phyloP scores from a whole-genome alignment of 2,113 vertebrate species.

The Crocuta crocuta region DNA sequence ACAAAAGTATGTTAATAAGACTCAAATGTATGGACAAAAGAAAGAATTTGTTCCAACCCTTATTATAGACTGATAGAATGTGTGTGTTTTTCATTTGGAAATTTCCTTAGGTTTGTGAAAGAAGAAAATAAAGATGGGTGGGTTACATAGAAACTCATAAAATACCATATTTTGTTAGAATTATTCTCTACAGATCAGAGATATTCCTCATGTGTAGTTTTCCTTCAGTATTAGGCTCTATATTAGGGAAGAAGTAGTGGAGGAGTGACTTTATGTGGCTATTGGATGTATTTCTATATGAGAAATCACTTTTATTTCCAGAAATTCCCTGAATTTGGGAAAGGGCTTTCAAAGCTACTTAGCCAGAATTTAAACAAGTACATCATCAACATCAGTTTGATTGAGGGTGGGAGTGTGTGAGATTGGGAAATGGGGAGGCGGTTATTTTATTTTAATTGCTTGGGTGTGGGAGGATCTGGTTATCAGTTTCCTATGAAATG shows the following conservation, averaged over 20 bases:
- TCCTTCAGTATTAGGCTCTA: neutral
- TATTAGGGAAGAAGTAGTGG: neutral
- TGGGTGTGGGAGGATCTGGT: slow-evolving; percentile 72
- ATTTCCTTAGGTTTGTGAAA: neutral
- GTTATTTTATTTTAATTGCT: slow-evolving; percentile 70
- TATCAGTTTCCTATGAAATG: slow-evolving; percentile 76
- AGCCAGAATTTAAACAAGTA: slow-evolving; percentile 1
- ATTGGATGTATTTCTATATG: neutral
- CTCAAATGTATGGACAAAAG: neutral
- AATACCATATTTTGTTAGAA: slow-evolving; percentile 35
- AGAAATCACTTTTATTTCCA: slow-evolving; percentile 48
- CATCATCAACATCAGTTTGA: slow-evolving; percentile 8
- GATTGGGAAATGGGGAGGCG: slow-evolving; percentile 33
- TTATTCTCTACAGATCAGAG: neutral
- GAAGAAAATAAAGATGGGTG: neutral
- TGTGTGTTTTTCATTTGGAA: slow-evolving; percentile 17
- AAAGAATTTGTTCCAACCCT: neutral
- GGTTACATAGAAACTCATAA: neutral
- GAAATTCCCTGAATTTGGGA: neutral
- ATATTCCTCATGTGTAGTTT: neutral
- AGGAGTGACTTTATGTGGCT: neutral
- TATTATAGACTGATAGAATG: neutral
- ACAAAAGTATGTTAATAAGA: slow-evolving; percentile 18
- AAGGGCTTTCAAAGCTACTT: neutral
- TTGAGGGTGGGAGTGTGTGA: slow-evolving; percentile 4